Base-by-base conservation (phyloP, 2,797 vertebrate species). In the Pampus argenteus region DNA sequence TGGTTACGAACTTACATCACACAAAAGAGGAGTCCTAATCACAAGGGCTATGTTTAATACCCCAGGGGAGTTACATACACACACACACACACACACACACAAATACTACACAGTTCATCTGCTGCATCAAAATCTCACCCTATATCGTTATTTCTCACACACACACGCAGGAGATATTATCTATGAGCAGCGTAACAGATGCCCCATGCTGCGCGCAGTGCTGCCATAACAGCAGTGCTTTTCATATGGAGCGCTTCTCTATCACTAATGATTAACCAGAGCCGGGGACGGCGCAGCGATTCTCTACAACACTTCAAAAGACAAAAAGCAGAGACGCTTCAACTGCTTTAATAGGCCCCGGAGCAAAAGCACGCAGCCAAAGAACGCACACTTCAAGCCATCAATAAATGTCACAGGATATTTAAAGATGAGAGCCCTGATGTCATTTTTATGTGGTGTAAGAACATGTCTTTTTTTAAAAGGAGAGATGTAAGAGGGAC, bases 401-500 rank as follows among this genome's bases (percentile, higher is more conserved):
- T 88, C 85, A 68, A 84, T 86, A 84, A 40, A 83, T 68, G 89
- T 89, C 87, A 78, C 0, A 23, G 70, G 71, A 70, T 60, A 56
- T 90, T 83, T 75, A 81, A 84, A 88, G 86, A 88, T 26, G 78
- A 79, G 79, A 58, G 66, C 64, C 28, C 62, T 82, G 81, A 82
- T 84, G 85, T 75, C 31, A 71, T 71, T 80, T 86, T 76, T 48
- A 82, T 74, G 85, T 45, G 67, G 49, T 58, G 74, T 20, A 56
- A 60, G 69, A 69, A 85, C 67, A 47, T 0, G 74, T 66, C 73
- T 70, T 1, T 57, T 1, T 57, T 48, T 51, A 42, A 64, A 68
- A 57, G 18, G n/a, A 9, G 18, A 11, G 51, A 44, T 36, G 66
- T 62, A 31, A 72, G 50, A 42, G 73, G 9, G 7, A 76, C 2